These are phyloP conservation scores for Pristionchus entomophagus DNA, from an alignment of 2,888 invertebrate genomes.

Conservation along the genomic window DNA sequence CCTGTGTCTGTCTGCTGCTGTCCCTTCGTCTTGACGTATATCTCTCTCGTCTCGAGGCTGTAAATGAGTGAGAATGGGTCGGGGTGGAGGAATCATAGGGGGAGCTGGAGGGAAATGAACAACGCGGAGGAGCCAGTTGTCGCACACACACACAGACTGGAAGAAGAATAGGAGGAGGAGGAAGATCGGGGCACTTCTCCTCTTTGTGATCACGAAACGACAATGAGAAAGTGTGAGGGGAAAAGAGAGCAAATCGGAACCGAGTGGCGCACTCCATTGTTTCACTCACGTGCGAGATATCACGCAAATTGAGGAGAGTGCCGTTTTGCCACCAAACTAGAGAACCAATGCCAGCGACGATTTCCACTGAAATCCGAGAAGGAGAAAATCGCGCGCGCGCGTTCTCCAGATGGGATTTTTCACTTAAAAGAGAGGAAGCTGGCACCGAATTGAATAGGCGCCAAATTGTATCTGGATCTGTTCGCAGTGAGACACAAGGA, in stretches of 20 bases:
- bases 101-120: not conserved
- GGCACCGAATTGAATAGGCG: constrained; percentile 33
- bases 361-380: not conserved
- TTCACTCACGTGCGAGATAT: too few species aligned
- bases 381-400: not conserved
- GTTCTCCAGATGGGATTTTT: not conserved
- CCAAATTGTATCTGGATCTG: constrained; percentile 20
- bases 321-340: too few species aligned
- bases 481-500: not conserved
- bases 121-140: constrained; percentile 7
- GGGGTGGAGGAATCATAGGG: not conserved
- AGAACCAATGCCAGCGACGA: too few species aligned
- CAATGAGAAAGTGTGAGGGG: too few species aligned
- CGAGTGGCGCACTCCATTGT: too few species aligned
- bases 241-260: too few species aligned
- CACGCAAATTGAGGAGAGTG: too few species aligned
- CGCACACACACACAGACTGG: not conserved
- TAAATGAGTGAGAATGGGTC: constrained; percentile 26
- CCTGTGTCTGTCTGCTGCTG: not conserved
- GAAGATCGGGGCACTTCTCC: not conserved
- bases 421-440: not conserved
- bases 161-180: not conserved
- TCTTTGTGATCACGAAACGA: too few species aligned
- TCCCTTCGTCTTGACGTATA: not conserved
- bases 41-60: not conserved